phyloP scores from a whole-genome alignment of 2,797 vertebrate genomes.

The Labroides dimidiatus region DNA sequence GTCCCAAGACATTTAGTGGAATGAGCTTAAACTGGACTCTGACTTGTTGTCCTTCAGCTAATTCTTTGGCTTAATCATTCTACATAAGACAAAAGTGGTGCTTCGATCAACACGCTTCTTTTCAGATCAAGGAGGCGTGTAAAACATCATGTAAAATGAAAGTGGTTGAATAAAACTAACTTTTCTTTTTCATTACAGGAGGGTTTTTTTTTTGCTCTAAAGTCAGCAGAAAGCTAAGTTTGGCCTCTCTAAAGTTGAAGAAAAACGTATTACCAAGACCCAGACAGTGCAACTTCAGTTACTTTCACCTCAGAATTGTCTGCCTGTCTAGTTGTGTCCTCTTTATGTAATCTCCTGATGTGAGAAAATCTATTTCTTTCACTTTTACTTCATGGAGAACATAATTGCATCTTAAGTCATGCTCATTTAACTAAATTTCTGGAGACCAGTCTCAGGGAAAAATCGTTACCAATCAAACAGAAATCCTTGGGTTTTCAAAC shows the following conservation, averaged over 20 bases:
- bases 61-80: background rate
- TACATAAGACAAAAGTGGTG: background rate
- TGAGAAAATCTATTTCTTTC: conserved; percentile 38
- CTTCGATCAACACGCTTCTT: too few species aligned
- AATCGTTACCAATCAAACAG: conserved; percentile 44
- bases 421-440: conserved; percentile 40
- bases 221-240: background rate
- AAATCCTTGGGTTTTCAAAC: conserved; percentile 27
- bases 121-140: too few species aligned
- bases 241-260: background rate
- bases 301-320: conserved; percentile 30
- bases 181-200: background rate
- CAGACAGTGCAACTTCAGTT: background rate
- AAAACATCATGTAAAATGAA: background rate
- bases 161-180: too few species aligned
- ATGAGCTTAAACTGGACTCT: background rate
- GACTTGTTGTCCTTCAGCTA: background rate
- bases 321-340: conserved; percentile 20
- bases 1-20: background rate
- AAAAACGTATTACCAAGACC: background rate
- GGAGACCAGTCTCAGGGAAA: conserved; percentile 19
- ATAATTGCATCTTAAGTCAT: conserved; percentile 47
- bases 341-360: conserved; percentile 21
- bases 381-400: conserved; percentile 11
- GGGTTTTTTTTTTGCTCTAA: background rate